These are phyloP conservation scores for Eristalinus aeneus DNA, from an alignment of 2,888 invertebrate species.

Conservation along the genomic window DNA sequence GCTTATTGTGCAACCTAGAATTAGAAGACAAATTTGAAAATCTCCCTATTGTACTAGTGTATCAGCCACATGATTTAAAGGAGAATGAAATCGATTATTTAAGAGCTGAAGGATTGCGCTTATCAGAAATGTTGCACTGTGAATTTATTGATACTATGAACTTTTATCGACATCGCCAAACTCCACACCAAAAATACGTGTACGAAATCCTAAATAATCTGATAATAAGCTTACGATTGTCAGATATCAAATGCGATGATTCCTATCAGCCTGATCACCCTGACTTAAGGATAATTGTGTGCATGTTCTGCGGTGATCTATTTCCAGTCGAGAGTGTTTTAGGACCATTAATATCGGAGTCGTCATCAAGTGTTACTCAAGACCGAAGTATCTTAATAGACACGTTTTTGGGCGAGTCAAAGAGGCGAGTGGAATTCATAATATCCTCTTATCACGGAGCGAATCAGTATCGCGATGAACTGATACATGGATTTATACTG, in stretches of 20 bases:
- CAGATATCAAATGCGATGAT: conserved; percentile 80
- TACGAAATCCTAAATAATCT: conserved; percentile 80
- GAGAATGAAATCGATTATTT: conserved; percentile 93
- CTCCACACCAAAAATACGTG: conserved; percentile 80
- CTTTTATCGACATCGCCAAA: conserved; percentile 76
- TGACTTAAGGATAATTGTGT: conserved; percentile 90
- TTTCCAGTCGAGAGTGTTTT: conserved; percentile 94
- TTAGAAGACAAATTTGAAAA: conserved; percentile 95
- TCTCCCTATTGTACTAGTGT: conserved; percentile 94
- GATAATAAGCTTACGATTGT: conserved; percentile 79
- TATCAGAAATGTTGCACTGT: conserved; percentile 88
- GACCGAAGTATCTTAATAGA: conserved; percentile 94
- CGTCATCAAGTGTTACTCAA: conserved; percentile 84
- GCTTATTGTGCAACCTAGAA: conserved; percentile 92
- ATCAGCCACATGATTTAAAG: conserved; percentile 90
- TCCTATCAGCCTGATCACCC: conserved; percentile 80
- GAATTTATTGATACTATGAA: conserved; percentile 79
- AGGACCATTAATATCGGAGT: conserved; percentile 91
- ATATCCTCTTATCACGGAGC: conserved; percentile 97
- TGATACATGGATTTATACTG: conserved; percentile 96
- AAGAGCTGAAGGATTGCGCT: conserved; percentile 93
- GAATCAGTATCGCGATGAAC: conserved; percentile 93
- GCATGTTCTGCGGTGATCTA: conserved; percentile 98
- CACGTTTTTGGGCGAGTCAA: conserved; percentile 94
- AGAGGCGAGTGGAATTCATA: conserved; percentile 93